Base-by-base conservation (phyloP, 2,888 invertebrate genomes). In the Eupeodes latifasciatus region DNA sequence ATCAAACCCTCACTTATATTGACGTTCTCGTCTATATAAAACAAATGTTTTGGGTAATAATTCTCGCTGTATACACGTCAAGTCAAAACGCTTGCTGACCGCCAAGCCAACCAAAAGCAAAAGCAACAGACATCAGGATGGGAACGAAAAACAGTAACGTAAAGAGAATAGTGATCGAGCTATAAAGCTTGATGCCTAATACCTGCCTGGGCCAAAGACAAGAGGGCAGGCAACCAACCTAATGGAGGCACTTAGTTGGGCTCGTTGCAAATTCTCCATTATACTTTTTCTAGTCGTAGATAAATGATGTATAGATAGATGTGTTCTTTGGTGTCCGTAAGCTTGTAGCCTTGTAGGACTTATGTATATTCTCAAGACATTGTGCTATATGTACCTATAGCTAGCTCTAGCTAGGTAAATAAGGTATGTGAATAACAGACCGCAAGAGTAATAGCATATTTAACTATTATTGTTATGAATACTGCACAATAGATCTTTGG, bases 381-480 rank as follows among this genome's bases (percentile, higher is more conserved):
- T 11, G 11, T n/a, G 9, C 10, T 40, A 4, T 59, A 34, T 34
- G 27, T 16, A 27, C 14, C 19, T 47, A 19, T 51, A 12, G 2
- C 27, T 27, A 3, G 27, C 27, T 27, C 0, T 40, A 10, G 47
- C 19, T 51, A 40, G n/a, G 16, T 71, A 61, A 55, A 71, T 76
- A 69, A 74, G 71, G 47, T 40, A 40, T 40, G 40, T 40, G 57
- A 57, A 85, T 27, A 85, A 47, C 84, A 57, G 77, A 69, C 72
- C 84, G 57, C 80, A 88, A 85, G 88, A 88, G 88, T 88, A 85
- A 88, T 88, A 84, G 88, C 88, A 85, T 85, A 88, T 88, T 88
- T 88, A 88, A 88, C 88, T 88, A 85, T 88, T 88, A 88, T 88
- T 88, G 88, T 88, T 88, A 88, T 84, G 88, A 88, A 88, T 85